A percentile compares a stretch with the other conserved stretches of the same genome.
phyloP scores from a whole-genome alignment of 2,797 vertebrate genomes.

The Podarcis lilfordi region DNA sequence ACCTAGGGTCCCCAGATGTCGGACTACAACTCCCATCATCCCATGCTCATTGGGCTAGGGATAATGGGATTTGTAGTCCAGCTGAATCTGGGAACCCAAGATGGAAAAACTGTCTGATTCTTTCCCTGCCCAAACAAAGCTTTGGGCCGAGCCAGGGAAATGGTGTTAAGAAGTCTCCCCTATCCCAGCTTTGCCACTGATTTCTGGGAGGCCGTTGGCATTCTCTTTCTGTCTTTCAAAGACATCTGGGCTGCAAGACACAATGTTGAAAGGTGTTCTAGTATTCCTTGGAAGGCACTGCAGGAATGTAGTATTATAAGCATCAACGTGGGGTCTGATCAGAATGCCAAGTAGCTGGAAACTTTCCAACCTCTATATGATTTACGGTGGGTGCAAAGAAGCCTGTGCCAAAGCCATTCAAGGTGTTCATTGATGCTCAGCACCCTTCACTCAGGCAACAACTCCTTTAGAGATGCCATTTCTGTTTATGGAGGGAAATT shows the following conservation, averaged over 20 bases:
- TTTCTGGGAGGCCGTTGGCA: not conserved
- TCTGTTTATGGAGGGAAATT: conserved; percentile 3
- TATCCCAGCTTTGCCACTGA: not conserved
- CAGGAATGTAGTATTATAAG: not conserved
- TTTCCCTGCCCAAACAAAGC: not conserved
- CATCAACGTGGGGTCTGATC: conserved; percentile 4
- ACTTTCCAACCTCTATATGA: not conserved
- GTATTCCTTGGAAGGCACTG: not conserved
- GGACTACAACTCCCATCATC: too few species aligned
- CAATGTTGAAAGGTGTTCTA: not conserved
- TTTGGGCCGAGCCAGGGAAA: not conserved
- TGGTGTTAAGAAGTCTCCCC: not conserved
- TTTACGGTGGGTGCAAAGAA: conserved; percentile 14
- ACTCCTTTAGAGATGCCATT: not conserved
- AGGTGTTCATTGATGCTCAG: not conserved
- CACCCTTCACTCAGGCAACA: not conserved
- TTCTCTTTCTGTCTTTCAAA: not conserved
- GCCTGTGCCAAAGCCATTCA: not conserved
- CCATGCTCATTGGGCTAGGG: too few species aligned
- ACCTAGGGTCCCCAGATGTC: too few species aligned
- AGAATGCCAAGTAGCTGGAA: conserved; percentile 29
- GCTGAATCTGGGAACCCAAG: not conserved
- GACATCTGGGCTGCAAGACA: not conserved
- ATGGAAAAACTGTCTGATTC: not conserved
- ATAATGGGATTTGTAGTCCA: too few species aligned